These are phyloP conservation scores for Drosophila bocki DNA, from an alignment of 1,140 invertebrate species.

Conservation along the genomic window DNA sequence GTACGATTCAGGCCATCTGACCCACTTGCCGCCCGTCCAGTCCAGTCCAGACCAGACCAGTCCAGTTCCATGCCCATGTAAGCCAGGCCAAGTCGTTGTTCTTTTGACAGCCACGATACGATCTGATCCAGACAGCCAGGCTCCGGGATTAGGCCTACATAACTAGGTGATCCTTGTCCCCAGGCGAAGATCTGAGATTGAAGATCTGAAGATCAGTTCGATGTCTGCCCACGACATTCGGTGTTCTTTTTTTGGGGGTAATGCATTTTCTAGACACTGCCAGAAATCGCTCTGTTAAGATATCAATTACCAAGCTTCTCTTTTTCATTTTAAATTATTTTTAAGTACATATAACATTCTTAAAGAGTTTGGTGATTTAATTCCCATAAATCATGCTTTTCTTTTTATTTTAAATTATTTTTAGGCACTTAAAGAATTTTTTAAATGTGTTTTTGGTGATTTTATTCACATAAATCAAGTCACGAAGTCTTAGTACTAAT, in stretches of 20 bases:
- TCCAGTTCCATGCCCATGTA: constrained; percentile 20
- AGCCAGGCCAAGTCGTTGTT: constrained; percentile 2
- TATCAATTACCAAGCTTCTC: too few relatives aligned
- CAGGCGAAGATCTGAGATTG: neutral
- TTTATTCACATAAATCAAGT: too few relatives aligned
- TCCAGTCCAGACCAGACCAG: too few relatives aligned
- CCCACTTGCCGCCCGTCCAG: constrained; percentile 44
- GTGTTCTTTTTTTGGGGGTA: neutral
- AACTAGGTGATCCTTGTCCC: constrained; percentile 34
- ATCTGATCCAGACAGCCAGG: constrained; percentile 15
- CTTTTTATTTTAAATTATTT: too few relatives aligned
- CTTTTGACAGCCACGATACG: constrained; percentile 2
- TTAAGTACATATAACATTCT: too few relatives aligned
- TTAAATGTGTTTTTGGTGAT: too few relatives aligned
- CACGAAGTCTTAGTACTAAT: too few relatives aligned
- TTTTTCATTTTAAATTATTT: too few relatives aligned
- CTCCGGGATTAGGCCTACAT: constrained; percentile 8
- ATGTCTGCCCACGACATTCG: neutral
- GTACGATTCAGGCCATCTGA: constrained; percentile 55
- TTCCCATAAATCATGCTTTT: too few relatives aligned
- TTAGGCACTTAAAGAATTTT: too few relatives aligned
- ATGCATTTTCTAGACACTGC: neutral
- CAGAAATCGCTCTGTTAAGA: too few relatives aligned
- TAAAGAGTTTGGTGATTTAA: too few relatives aligned
- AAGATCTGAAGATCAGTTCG: neutral